Percentiles rank a stretch among this genome's conserved stretches.
phyloP scores from a whole-genome alignment of 1,140 invertebrate genomes.

The Hermatobates lingyangjiaoensis region DNA sequence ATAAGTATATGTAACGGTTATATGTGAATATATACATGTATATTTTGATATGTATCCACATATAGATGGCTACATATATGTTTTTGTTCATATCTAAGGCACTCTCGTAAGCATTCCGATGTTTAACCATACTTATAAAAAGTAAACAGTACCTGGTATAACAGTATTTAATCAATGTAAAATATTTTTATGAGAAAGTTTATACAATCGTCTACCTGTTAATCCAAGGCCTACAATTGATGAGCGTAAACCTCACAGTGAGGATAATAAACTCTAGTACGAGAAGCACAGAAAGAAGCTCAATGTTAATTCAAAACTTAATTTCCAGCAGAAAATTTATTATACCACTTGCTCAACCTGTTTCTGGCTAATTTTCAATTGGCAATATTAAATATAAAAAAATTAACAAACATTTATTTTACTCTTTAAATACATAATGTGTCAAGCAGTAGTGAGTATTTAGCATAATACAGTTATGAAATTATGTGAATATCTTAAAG shows the following conservation, averaged over 20 bases:
- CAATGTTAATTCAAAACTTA: constrained; percentile 9
- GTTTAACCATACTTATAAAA: neutral
- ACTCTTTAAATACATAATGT: neutral
- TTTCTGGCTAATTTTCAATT: constrained; percentile 7
- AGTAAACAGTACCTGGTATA: constrained; percentile 12
- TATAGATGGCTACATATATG: neutral
- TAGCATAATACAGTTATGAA: neutral
- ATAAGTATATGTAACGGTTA: neutral
- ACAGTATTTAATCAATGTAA: constrained; percentile 14
- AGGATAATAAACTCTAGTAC: constrained; percentile 4
- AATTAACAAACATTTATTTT: neutral
- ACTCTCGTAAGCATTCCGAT: constrained; percentile 6
- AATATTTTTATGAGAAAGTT: constrained; percentile 12
- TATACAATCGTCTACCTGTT: constrained; percentile 12
- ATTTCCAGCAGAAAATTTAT: neutral
- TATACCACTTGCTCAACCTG: constrained; percentile 8
- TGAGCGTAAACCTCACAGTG: constrained; percentile 6
- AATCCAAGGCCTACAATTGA: constrained; percentile 13
- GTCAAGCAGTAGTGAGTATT: neutral
- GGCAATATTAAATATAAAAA: neutral
- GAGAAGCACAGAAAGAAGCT: constrained; percentile 10
- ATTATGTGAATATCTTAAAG: neutral
- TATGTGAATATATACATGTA: neutral
- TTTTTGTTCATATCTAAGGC: neutral
- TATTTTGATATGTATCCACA: neutral